Evolutionary conservation across 2,113 vertebrate species (phyloP), one percentile per base, ranked within the genome.

Genomic region (Crotalus horridus): DNA sequence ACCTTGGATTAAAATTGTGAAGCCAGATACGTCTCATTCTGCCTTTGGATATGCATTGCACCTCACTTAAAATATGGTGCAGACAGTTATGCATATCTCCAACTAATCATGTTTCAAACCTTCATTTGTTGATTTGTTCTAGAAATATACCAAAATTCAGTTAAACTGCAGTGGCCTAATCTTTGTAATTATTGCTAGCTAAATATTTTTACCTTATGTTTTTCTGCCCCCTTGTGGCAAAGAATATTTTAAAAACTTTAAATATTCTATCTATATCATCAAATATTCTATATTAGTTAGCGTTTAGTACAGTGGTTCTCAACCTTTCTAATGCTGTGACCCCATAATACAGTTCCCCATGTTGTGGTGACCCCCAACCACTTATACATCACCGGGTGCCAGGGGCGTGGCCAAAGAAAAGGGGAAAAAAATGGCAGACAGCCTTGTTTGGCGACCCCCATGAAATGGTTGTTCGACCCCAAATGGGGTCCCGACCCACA

Each of bases 181-280:
- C 12, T 24, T 64, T n/a, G 6, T 12, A 74, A 54, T 33, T 48
- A 74, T 54, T 91, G 20, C 9, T 1, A 8, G 24, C 81, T 56
- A 81, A 11, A 48, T 11, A 2, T 51, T 92, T 85, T 58, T 85
- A n/a, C 33, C n/a, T 94, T 91, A 91, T 93, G 46, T 94, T 94
- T 94, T 96, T 26, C 95, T 96, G 97, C 95, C 97, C 95, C 93
- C 96, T 96, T 95, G 95, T 53, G 96, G 93, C 91, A 53, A 29
- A 74, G 3, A 29, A 69, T 21, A 6, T 54, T 92, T 88, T 85
- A 23, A 90, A 93, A 85, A 1, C 24, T 87, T 61, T 33, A 9
- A 12, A 90, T 51, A 51, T 51, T 51, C 48, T 51, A 51, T 46
- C 3, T 51, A 51, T 9, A 51, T n/a, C 3, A 58, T 81, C 4